Conservation (phyloP, 2,888 invertebrate genomes). For the Coronaproctus castanopsis region DNA sequence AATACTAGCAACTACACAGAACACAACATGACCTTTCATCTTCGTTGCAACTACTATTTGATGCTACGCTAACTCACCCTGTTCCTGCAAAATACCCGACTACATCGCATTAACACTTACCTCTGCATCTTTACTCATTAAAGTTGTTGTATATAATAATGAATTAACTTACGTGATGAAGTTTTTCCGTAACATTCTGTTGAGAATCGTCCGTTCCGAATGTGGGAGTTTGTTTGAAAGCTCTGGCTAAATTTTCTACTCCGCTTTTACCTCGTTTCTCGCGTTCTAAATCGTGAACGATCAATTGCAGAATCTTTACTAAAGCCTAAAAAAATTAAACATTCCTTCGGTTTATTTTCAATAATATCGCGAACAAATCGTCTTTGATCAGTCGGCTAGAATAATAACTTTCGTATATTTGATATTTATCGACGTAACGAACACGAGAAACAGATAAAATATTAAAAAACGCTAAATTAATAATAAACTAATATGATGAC, state of each 20-base stretch:
- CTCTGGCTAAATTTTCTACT: slow-evolving; percentile 67
- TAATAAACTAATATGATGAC: too few relatives aligned
- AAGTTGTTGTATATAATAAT: background rate
- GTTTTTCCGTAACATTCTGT: slow-evolving; percentile 73
- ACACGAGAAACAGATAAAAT: background rate
- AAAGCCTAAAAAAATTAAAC: slow-evolving; percentile 38
- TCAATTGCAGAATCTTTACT: slow-evolving; percentile 60
- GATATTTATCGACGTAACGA: background rate
- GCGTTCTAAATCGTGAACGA: slow-evolving; percentile 70
- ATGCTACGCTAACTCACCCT: too few relatives aligned
- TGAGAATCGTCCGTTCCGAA: slow-evolving; percentile 75
- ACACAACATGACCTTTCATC: too few relatives aligned
- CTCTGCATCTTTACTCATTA: too few relatives aligned
- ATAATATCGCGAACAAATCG: too few relatives aligned
- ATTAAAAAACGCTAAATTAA: slow-evolving; percentile 1
- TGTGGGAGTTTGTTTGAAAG: slow-evolving; percentile 64
- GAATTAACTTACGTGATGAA: slow-evolving; percentile 54
- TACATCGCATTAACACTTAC: too few relatives aligned
- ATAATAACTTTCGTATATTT: background rate
- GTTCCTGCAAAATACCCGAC: too few relatives aligned
- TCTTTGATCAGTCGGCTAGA: too few relatives aligned
- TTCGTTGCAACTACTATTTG: too few relatives aligned
- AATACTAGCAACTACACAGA: too few relatives aligned
- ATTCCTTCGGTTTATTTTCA: too few relatives aligned
- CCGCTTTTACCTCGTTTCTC: slow-evolving; percentile 78